Percentiles rank a stretch among this genome's conserved stretches.
These are phyloP conservation scores for Drosophila subobscura DNA, from an alignment of 1,140 invertebrate genomes.

Conservation along the genomic window DNA sequence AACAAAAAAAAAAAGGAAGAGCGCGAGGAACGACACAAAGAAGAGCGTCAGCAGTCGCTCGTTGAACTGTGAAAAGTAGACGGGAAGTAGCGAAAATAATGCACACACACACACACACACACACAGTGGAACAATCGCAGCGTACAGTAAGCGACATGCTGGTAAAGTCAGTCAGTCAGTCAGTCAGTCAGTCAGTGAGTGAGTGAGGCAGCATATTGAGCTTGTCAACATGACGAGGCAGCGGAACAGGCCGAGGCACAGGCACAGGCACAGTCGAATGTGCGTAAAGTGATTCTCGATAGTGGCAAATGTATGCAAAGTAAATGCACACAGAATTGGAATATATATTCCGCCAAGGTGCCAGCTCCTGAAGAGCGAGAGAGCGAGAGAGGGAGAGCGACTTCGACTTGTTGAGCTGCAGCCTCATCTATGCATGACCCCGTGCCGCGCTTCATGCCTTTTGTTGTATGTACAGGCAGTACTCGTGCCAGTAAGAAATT, in stretches of 20 bases:
- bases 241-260: constrained; percentile 38
- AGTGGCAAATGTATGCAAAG: constrained; percentile 65
- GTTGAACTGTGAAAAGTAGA: constrained; percentile 71
- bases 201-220: constrained; percentile 55
- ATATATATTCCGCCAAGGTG: constrained; percentile 1
- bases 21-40: constrained; percentile 4
- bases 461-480: constrained; percentile 27
- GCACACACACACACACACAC: constrained; percentile 45
- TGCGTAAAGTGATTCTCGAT: constrained; percentile 70
- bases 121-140: constrained; percentile 20
- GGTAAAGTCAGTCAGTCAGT: constrained; percentile 53
- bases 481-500: constrained; percentile 51
- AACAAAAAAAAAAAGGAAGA: constrained; percentile 41
- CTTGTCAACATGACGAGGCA: constrained; percentile 66
- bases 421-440: constrained; percentile 2
- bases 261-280: constrained; percentile 38
- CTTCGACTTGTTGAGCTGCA: constrained; percentile 65
- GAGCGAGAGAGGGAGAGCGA: background rate
- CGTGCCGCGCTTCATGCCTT: constrained; percentile 19
- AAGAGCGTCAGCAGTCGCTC: constrained; percentile 31
- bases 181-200: too few relatives aligned
- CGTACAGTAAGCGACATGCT: constrained; percentile 40
- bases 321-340: constrained; percentile 47
- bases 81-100: constrained; percentile 67
- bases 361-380: constrained; percentile 1